Evolutionary conservation across 2,888 invertebrate genomes (phyloP).

Genomic region (Chelonus formosanus): DNA sequence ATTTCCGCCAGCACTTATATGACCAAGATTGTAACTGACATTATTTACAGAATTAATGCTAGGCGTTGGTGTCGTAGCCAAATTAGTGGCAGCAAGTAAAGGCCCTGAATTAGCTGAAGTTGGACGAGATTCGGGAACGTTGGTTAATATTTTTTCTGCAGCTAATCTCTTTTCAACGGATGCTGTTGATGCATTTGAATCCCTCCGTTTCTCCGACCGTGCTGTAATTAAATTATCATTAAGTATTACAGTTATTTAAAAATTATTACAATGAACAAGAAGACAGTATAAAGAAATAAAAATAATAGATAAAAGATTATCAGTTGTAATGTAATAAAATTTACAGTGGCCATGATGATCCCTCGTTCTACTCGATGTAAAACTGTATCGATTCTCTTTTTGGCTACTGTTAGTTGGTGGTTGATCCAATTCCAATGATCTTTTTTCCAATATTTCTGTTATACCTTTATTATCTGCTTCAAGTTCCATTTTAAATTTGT

Average conservation of each 20-base stretch:
- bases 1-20: constrained; percentile 84
- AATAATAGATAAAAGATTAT: too few species aligned
- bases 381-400: constrained; percentile 81
- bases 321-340: constrained; percentile 33
- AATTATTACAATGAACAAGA: constrained; percentile 21
- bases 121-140: constrained; percentile 60
- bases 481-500: constrained; percentile 98
- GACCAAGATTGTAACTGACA: constrained; percentile 77
- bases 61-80: constrained; percentile 56
- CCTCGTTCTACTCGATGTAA: constrained; percentile 60
- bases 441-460: constrained; percentile 92
- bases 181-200: constrained; percentile 71
- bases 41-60: constrained; percentile 61
- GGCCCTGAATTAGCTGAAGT: constrained; percentile 61
- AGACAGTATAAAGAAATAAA: too few species aligned
- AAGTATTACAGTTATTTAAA: constrained; percentile 15
- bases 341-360: constrained; percentile 63
- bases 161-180: constrained; percentile 68
- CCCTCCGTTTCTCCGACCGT: constrained; percentile 79
- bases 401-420: constrained; percentile 75
- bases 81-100: constrained; percentile 53
- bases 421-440: constrained; percentile 88
- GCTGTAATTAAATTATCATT: constrained; percentile 54
- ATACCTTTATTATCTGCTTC: constrained; percentile 99
- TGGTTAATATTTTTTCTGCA: constrained; percentile 58